Evolutionary conservation across 1,140 invertebrate species (phyloP).

Genomic region (Steinernema khuongi): DNA sequence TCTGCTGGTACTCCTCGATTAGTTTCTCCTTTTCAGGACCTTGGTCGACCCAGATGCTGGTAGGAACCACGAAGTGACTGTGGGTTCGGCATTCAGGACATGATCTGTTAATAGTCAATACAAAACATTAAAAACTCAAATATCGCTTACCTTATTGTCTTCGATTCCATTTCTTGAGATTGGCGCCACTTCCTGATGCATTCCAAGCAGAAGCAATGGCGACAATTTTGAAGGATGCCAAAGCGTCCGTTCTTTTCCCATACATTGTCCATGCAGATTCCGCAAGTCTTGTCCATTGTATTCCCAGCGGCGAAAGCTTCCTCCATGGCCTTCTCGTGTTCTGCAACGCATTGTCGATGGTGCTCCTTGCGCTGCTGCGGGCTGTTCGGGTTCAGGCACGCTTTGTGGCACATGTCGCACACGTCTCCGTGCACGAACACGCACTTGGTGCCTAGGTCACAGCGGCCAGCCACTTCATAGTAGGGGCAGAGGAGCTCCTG

Average conservation of each 20-base stretch:
- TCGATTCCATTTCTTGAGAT: constrained; percentile 68
- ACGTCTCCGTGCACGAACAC: constrained; percentile 72
- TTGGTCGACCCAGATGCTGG: constrained; percentile 77
- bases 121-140: constrained; percentile 19
- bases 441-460: constrained; percentile 60
- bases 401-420: constrained; percentile 73
- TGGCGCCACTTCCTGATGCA: constrained; percentile 81
- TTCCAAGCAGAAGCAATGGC: constrained; percentile 77
- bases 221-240: constrained; percentile 82
- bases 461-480: not conserved
- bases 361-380: constrained; percentile 70
- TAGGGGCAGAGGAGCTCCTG: not conserved
- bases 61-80: constrained; percentile 82
- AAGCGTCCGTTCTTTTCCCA: constrained; percentile 77
- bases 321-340: constrained; percentile 72
- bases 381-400: constrained; percentile 72
- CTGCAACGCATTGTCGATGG: constrained; percentile 31
- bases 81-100: constrained; percentile 80
- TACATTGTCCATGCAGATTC: constrained; percentile 77
- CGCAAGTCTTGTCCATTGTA: constrained; percentile 76
- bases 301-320: constrained; percentile 75
- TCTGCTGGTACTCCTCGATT: constrained; percentile 68
- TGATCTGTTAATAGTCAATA: constrained; percentile 66
- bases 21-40: constrained; percentile 79
- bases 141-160: constrained; percentile 69